Conservation (phyloP, 2,888 invertebrate species). For the Stegophylla sp. region DNA sequence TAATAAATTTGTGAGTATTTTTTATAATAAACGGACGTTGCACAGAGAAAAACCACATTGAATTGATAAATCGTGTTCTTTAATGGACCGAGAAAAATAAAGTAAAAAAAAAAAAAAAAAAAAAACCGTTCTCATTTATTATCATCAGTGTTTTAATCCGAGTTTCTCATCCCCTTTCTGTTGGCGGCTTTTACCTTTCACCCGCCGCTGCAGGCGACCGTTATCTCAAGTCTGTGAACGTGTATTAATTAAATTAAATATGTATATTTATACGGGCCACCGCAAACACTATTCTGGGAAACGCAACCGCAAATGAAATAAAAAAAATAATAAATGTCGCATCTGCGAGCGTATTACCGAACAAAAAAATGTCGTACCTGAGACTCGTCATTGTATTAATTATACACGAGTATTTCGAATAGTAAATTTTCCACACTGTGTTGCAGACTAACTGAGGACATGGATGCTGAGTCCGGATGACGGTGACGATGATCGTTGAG, state of each 20-base stretch:
- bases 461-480: no score
- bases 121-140: not conserved
- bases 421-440: no score
- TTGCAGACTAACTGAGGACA: no score
- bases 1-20: no score
- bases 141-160: not conserved
- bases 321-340: not conserved
- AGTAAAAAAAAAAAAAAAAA: not conserved
- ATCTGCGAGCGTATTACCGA: not conserved
- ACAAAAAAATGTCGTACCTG: no score
- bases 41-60: not conserved
- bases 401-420: no score
- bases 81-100: not conserved
- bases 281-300: not conserved
- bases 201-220: not conserved
- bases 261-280: conserved; percentile 10
- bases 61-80: conserved; percentile 1
- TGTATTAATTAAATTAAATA: conserved; percentile 30
- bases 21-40: not conserved
- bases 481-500: no score
- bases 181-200: not conserved
- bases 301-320: not conserved
- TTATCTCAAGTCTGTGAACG: not conserved
- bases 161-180: not conserved
- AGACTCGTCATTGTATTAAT: no score